These are phyloP conservation scores for Gopherus evgoodei DNA, from an alignment of 2,113 vertebrate genomes.

Conservation along the genomic window DNA sequence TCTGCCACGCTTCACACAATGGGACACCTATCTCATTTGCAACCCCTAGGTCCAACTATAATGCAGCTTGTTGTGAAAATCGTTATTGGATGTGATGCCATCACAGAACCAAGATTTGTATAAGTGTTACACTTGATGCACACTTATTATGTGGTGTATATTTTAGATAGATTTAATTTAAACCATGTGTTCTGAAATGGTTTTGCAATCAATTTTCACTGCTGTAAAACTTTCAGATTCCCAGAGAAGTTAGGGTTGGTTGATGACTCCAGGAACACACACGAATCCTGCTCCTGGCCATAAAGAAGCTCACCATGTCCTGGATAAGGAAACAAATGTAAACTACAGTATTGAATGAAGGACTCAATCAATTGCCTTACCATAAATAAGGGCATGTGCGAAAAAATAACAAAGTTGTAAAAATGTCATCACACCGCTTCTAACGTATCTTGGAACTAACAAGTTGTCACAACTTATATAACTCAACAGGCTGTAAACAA, in stretches of 20 bases:
- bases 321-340: background rate
- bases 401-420: background rate
- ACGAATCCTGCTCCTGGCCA: background rate
- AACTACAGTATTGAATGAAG: background rate
- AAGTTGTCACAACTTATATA: background rate
- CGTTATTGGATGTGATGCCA: background rate
- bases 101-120: background rate
- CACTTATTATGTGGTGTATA: background rate
- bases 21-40: background rate
- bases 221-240: background rate
- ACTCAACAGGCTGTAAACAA: background rate
- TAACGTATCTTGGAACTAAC: background rate
- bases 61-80: background rate
- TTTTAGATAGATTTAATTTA: background rate
- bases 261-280: background rate
- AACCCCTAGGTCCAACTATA: background rate
- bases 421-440: background rate
- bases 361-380: background rate
- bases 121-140: background rate
- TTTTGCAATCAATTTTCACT: background rate
- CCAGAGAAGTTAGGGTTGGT: background rate
- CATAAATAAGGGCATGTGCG: background rate
- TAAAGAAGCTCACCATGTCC: background rate
- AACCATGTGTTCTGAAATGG: background rate
- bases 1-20: background rate